phyloP scores from a whole-genome alignment of 2,113 vertebrate genomes.

The Silurus meridionalis region DNA sequence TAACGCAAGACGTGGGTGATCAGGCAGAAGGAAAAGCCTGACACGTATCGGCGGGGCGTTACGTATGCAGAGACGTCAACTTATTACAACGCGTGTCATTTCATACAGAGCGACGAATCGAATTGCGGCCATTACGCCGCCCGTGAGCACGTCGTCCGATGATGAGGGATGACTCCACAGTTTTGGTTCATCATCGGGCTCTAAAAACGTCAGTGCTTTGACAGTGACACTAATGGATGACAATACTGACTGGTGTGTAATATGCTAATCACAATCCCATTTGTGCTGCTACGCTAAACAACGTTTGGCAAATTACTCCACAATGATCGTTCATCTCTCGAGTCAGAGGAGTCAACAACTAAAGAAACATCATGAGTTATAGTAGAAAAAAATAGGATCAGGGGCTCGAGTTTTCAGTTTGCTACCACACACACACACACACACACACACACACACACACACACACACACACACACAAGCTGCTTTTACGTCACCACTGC shows the following conservation, averaged over 20 bases:
- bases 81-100: constrained; percentile 26
- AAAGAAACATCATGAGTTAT: neutral
- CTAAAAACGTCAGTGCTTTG: constrained; percentile 16
- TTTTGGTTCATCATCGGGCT: constrained; percentile 26
- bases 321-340: constrained; percentile 22
- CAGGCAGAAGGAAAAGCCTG: neutral
- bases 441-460: constrained; percentile 52
- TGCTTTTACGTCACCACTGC: constrained; percentile 32
- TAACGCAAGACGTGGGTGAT: neutral
- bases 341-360: constrained; percentile 17
- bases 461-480: constrained; percentile 57
- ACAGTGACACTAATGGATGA: constrained; percentile 28
- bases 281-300: constrained; percentile 32
- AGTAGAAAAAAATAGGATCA: neutral
- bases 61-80: neutral
- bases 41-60: constrained; percentile 10
- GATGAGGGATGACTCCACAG: constrained; percentile 3
- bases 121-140: neutral
- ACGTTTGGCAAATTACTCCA: neutral
- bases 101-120: constrained; percentile 18
- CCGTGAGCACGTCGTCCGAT: constrained; percentile 8
- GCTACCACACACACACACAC: constrained; percentile 51
- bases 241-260: neutral
- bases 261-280: constrained; percentile 22
- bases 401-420: constrained; percentile 34